Base-by-base conservation (phyloP, 92 coral and sea anemone genomes). In the Montipora capitata region DNA sequence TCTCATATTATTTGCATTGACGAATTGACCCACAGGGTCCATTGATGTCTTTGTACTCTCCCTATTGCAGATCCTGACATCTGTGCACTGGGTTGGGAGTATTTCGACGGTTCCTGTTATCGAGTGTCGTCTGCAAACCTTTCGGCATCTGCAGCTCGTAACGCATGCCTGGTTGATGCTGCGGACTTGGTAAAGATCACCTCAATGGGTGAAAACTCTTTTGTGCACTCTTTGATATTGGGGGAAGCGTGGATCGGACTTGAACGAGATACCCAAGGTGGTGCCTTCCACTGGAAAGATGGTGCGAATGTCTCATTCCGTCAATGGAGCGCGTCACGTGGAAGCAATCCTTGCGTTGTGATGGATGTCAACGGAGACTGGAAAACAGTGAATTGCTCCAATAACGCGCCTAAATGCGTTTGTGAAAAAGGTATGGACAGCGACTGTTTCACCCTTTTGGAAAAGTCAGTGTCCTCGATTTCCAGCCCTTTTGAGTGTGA, bases 41-140 rank as follows among this genome's bases (percentile, higher is more conserved):
- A 20, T 20, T 20, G 27, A 20, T 20, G 27, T 20, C 27, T 20
- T 20, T 20, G 27, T 20, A 20, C 27, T 20, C 27, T 20, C 27
- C 27, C 27, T 20, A 20, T 68, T 6, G 10, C 79, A 83, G 87
- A 83, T 73, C 71, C 72, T 4, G 72, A 72, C 18, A 41, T 68
- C 10, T 83, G 87, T 45, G 35, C 64, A 5, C 4, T 27, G 14
- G 72, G 61, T 1, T 83, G 87, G 87, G 4, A 43, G 16, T 83
- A 72, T 83, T 83, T 83, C 38, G 87, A 83, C 48, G 87, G 87
- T 13, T 83, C 87, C 71, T 83, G 87, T 11, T 83, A 83, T 68
- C 56, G 59, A 68, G 68, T 59, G 59, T 10, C 16, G 7, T 7
- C 45, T 35, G 3, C 49, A 44, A 72, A 3, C 80, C 58, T 72